These are phyloP conservation scores for Rynchops niger DNA, from an alignment of 2,113 vertebrate genomes.

Conservation along the genomic window DNA sequence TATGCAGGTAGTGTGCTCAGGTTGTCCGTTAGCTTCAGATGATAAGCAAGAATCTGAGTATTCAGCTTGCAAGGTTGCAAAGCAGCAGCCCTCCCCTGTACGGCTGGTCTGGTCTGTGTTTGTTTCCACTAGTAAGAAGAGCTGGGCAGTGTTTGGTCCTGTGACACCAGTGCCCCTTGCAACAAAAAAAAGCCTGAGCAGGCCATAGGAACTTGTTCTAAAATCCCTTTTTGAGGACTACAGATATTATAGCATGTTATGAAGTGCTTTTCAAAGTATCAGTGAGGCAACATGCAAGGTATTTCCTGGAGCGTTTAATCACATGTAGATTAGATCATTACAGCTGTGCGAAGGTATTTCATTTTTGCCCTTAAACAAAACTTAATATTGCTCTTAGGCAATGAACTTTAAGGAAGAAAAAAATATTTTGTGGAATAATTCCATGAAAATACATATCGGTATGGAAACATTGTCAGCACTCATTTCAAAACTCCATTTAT, in stretches of 20 bases:
- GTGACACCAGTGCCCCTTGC: not conserved
- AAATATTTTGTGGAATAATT: not conserved
- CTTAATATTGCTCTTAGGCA: not conserved
- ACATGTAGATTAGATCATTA: constrained; percentile 18
- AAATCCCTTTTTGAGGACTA: not conserved
- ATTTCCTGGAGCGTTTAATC: constrained; percentile 13
- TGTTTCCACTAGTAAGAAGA: not conserved
- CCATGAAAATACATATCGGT: not conserved
- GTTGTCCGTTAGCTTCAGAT: not conserved
- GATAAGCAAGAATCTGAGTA: not conserved
- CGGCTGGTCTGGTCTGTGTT: not conserved
- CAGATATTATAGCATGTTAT: not conserved
- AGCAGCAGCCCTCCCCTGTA: not conserved
- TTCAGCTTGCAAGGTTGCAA: not conserved
- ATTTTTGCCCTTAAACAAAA: not conserved
- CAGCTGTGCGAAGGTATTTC: not conserved
- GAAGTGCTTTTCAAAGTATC: not conserved
- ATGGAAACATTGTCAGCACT: not conserved
- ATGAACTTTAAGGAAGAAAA: not conserved
- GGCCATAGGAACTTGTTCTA: not conserved
- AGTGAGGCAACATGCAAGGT: not conserved
- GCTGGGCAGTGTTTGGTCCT: not conserved
- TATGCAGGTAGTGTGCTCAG: not conserved
- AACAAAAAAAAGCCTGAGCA: not conserved
- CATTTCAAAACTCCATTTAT: constrained; percentile 33